Percentiles rank a stretch among this genome's conserved stretches.
phyloP scores from a whole-genome alignment of 2,888 invertebrate species.

The Drepanosiphum platanoidis region DNA sequence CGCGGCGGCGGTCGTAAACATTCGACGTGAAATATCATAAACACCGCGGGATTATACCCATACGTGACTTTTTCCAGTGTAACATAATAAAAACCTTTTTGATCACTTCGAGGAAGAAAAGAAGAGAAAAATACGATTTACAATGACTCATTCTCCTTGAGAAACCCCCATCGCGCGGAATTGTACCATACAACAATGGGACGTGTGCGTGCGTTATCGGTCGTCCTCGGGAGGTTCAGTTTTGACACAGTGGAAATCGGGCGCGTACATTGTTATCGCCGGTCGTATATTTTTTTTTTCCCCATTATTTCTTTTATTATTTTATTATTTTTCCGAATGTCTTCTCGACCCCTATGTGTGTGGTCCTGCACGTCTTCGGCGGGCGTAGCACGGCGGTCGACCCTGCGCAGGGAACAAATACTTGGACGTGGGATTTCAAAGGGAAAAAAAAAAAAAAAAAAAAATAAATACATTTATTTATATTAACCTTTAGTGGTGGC shows the following conservation, averaged over 20 bases:
- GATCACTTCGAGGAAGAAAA: conserved; percentile 23
- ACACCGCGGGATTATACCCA: neutral
- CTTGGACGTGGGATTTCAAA: neutral
- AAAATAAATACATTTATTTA: too few relatives aligned
- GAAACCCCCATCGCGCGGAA: conserved; percentile 4
- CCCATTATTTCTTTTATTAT: neutral
- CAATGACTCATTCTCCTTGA: conserved; percentile 27
- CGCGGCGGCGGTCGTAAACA: conserved; percentile 33
- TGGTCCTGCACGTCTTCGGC: neutral
- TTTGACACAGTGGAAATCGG: conserved; percentile 2
- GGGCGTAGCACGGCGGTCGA: neutral
- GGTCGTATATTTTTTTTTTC: neutral
- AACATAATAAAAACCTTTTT: conserved; percentile 23
- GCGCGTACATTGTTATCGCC: conserved; percentile 3
- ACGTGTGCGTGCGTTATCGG: neutral
- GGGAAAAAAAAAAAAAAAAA: too few relatives aligned
- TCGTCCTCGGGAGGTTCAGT: conserved; percentile 12
- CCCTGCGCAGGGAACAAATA: neutral
- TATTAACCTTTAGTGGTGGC: neutral
- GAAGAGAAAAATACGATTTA: conserved; percentile 22
- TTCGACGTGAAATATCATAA: neutral
- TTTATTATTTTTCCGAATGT: neutral
- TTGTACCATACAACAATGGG: conserved; percentile 27
- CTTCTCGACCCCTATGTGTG: neutral
- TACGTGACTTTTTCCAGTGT: conserved; percentile 47